A percentile compares a stretch with the other conserved stretches of the same genome.
These are phyloP conservation scores for Cephus rjabovi DNA, from an alignment of 2,888 invertebrate species.

Conservation along the genomic window DNA sequence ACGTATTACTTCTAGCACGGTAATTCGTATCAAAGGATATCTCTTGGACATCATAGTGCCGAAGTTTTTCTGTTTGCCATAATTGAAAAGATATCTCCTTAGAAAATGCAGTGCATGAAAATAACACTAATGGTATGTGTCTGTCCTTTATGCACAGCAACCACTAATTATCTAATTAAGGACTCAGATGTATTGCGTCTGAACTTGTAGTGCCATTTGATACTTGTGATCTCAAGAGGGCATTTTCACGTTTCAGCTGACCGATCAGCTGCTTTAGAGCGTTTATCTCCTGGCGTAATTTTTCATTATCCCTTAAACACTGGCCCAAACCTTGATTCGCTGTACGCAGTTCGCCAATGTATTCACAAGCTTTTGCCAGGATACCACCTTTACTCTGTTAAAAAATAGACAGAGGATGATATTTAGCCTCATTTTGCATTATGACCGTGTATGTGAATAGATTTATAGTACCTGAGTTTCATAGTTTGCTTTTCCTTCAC, in stretches of 20 bases:
- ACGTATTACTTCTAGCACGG: not conserved
- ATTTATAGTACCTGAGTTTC: slow-evolving; percentile 55
- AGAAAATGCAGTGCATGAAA: not conserved
- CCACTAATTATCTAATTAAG: slow-evolving; percentile 33
- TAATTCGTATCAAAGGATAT: not conserved
- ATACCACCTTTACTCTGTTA: slow-evolving; percentile 93
- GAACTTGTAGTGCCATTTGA: slow-evolving; percentile 34
- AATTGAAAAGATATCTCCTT: not conserved
- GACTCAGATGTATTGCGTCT: slow-evolving; percentile 48
- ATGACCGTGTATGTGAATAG: not conserved
- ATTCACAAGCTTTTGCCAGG: slow-evolving; percentile 94
- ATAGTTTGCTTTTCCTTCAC: slow-evolving; percentile 63
- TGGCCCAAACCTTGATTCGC: slow-evolving; percentile 80
- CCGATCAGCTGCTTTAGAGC: slow-evolving; percentile 78
- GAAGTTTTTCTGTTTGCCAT: not conserved
- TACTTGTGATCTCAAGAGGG: slow-evolving; percentile 74
- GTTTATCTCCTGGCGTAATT: slow-evolving; percentile 77
- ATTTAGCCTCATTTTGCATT: not conserved
- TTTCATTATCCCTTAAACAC: slow-evolving; percentile 77
- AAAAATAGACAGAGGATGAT: not conserved
- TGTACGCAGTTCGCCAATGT: slow-evolving; percentile 86
- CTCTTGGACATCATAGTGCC: not conserved
- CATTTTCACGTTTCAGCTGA: slow-evolving; percentile 82
- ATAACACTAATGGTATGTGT: not conserved
- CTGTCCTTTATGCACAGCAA: slow-evolving; percentile 31